These are phyloP conservation scores for Mastigias papua DNA, from an alignment of 30 jellyfish, hydroid and myxozoan genomes.

Conservation along the genomic window DNA sequence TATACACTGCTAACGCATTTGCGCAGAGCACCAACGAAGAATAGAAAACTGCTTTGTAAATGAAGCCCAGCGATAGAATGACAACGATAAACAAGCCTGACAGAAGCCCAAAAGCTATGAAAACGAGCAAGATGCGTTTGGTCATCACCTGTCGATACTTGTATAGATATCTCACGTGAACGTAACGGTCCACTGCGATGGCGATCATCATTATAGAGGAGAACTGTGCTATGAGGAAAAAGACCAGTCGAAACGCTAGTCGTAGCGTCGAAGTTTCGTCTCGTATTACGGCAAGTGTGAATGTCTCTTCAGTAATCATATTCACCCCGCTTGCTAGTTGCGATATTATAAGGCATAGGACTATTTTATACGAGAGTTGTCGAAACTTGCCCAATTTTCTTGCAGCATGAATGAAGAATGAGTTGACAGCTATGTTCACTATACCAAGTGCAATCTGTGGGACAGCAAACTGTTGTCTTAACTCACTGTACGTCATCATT, in stretches of 20 bases:
- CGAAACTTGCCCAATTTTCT: constrained; percentile 16
- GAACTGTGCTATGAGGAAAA: constrained; percentile 27
- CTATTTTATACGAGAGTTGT: constrained; percentile 14
- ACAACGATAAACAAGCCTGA: not conserved
- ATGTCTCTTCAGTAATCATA: not conserved
- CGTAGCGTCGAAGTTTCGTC: not conserved
- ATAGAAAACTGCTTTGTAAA: constrained; percentile 6
- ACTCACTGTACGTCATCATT: not conserved
- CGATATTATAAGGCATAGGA: constrained; percentile 32
- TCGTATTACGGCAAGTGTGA: not conserved
- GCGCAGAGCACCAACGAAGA: constrained; percentile 6
- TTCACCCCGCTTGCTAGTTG: constrained; percentile 5
- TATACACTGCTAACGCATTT: not conserved
- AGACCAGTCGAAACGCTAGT: not conserved
- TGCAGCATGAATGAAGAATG: constrained; percentile 51
- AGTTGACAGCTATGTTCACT: constrained; percentile 16
- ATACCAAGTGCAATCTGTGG: constrained; percentile 4
- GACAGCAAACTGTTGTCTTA: not conserved
- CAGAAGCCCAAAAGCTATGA: not conserved
- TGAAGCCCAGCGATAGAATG: constrained; percentile 9
- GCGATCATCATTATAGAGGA: constrained; percentile 22
- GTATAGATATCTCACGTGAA: constrained; percentile 36
- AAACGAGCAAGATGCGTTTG: not conserved
- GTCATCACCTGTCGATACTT: constrained; percentile 23
- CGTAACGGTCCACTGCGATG: constrained; percentile 47